Evolutionary conservation across 2,888 invertebrate genomes (phyloP).

Genomic region (Mantis religiosa): DNA sequence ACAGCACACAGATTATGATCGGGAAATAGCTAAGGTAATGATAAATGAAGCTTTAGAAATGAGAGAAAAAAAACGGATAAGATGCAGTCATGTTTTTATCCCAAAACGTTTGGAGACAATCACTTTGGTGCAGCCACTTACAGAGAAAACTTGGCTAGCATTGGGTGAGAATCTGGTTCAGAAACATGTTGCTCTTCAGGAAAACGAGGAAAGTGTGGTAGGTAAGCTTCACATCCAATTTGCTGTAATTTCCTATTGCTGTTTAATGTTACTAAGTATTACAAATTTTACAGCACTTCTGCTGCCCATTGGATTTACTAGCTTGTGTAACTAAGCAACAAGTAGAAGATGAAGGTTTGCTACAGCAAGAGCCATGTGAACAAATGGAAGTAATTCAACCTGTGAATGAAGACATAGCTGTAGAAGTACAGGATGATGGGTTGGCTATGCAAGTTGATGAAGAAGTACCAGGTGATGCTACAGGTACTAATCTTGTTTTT

Average conservation of each 20-base stretch:
- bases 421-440: not conserved
- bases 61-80: constrained; percentile 30
- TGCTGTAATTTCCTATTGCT: no score
- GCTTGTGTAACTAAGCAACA: not conserved
- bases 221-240: not conserved
- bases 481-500: not conserved
- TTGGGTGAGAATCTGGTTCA: constrained; percentile 62
- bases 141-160: constrained; percentile 59
- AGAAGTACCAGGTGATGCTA: not conserved
- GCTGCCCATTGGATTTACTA: constrained; percentile 8
- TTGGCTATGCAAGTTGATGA: not conserved
- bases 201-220: not conserved
- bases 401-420: not conserved
- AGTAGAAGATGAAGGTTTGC: not conserved
- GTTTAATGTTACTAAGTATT: not conserved
- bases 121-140: constrained; percentile 56
- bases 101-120: constrained; percentile 54
- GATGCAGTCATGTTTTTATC: constrained; percentile 51
- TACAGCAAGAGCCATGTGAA: not conserved
- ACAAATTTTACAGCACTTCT: not conserved
- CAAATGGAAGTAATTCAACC: not conserved
- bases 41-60: constrained; percentile 36
- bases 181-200: constrained; percentile 55
- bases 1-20: constrained; percentile 49
- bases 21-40: constrained; percentile 46